Percentiles rank a stretch among this genome's conserved stretches.
Conservation (phyloP, 30 jellyfish, hydroid and myxozoan species). For the Hydractinia echinata region DNA sequence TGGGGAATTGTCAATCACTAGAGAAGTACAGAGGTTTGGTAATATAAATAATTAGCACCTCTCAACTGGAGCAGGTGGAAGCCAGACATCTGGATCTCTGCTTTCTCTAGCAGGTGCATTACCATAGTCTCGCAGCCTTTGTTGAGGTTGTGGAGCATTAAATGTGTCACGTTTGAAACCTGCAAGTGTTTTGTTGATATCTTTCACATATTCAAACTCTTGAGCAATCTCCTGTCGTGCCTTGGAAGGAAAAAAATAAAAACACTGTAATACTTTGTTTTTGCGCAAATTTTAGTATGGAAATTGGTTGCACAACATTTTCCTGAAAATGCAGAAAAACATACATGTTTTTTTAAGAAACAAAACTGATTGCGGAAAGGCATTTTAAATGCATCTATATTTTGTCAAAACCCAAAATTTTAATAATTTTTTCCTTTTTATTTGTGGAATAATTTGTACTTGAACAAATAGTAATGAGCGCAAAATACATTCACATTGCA, state of each 20-base stretch:
- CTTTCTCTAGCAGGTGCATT: slow-evolving; percentile 91
- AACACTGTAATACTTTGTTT: not conserved
- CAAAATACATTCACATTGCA: not conserved
- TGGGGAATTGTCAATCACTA: no score
- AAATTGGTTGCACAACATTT: no score
- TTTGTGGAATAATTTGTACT: not conserved
- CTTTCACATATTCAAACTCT: slow-evolving; percentile 89
- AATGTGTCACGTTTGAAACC: slow-evolving; percentile 81
- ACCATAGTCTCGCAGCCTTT: slow-evolving; percentile 53
- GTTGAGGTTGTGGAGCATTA: slow-evolving; percentile 60
- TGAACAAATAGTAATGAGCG: not conserved
- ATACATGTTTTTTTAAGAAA: no score
- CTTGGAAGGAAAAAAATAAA: slow-evolving; percentile 20
- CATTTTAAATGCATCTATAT: not conserved
- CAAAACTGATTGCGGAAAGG: not conserved
- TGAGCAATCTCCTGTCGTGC: slow-evolving; percentile 88
- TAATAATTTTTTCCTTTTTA: not conserved
- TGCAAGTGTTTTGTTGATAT: slow-evolving; percentile 82
- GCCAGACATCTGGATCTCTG: slow-evolving; percentile 97
- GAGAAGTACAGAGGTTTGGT: not conserved
- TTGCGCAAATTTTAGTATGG: not conserved
- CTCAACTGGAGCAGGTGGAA: slow-evolving; percentile 98
- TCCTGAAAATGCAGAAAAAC: not conserved
- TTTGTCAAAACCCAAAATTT: not conserved
- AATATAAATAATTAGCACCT: slow-evolving; percentile 17